These are phyloP conservation scores for Eristalinus sepulchralis DNA, from an alignment of 2,888 invertebrate species.

Conservation along the genomic window DNA sequence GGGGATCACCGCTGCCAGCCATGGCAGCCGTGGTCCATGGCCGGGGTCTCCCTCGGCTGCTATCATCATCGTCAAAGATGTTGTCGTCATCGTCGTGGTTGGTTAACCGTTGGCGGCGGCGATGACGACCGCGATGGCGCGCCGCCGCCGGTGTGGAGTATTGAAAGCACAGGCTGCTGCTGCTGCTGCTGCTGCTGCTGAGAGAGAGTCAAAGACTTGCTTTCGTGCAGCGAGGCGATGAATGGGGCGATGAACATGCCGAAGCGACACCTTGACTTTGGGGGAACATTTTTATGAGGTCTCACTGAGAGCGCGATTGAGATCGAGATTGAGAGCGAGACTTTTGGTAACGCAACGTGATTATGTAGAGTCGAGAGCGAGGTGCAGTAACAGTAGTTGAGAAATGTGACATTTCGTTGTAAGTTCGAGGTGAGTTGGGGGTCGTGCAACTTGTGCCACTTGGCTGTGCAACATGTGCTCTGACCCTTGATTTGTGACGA, in stretches of 20 bases:
- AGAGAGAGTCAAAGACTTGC: neutral
- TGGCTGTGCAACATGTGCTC: neutral
- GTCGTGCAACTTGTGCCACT: neutral
- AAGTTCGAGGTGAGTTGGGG: neutral
- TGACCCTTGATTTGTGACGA: neutral
- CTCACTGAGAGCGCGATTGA: neutral
- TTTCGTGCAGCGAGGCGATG: constrained; percentile 5
- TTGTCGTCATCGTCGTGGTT: constrained; percentile 15
- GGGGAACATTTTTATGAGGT: constrained; percentile 48
- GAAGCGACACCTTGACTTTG: constrained; percentile 71
- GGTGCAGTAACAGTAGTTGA: neutral
- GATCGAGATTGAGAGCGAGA: neutral
- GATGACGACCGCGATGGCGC: constrained; percentile 1
- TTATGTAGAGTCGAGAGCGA: neutral
- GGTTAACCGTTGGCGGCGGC: constrained; percentile 5
- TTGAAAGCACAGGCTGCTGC: constrained; percentile 41
- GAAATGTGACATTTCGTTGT: neutral
- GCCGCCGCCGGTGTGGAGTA: constrained; percentile 40
- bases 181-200: neutral
- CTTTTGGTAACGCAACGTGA: neutral
- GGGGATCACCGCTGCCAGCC: constrained; percentile 41
- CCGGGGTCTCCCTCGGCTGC: constrained; percentile 50
- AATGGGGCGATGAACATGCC: constrained; percentile 68
- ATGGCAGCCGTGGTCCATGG: constrained; percentile 25
- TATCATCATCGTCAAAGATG: constrained; percentile 35